phyloP scores from a whole-genome alignment of 2,888 invertebrate genomes.

The Ectobius pallidus region DNA sequence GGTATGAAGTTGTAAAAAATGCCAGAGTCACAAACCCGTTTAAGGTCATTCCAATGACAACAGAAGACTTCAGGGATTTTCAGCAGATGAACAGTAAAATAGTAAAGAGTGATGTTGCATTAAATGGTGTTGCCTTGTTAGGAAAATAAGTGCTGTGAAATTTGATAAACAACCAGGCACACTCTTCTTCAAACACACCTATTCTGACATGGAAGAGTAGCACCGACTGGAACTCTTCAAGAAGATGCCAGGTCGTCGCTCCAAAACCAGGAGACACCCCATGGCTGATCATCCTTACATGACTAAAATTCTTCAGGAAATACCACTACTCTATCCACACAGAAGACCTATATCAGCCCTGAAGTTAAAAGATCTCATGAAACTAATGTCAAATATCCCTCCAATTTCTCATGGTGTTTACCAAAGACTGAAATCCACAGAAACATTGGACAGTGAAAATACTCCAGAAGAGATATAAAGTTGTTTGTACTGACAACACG shows the following conservation, averaged over 20 bases:
- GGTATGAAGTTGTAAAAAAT: slow-evolving; percentile 2
- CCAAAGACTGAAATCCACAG: slow-evolving; percentile 8
- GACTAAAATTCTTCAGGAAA: slow-evolving; percentile 11
- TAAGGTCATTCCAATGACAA: slow-evolving; percentile 12
- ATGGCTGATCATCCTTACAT: neutral
- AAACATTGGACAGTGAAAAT: slow-evolving; percentile 2
- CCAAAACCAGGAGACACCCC: neutral
- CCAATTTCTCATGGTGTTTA: slow-evolving; percentile 14
- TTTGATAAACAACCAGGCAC: slow-evolving; percentile 18
- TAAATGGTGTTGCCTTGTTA: slow-evolving; percentile 11
- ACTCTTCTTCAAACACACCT: slow-evolving; percentile 15
- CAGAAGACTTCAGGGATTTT: neutral
- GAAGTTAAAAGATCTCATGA: neutral
- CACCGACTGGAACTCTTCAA: neutral
- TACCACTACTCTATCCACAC: neutral
- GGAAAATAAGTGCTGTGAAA: slow-evolving; percentile 19
- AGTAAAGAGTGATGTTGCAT: slow-evolving; percentile 19
- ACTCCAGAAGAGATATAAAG: too few relatives aligned
- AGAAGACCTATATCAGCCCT: slow-evolving; percentile 7
- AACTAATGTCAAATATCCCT: slow-evolving; percentile 11
- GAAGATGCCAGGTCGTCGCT: neutral
- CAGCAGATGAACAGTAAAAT: slow-evolving; percentile 14
- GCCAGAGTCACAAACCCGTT: neutral
- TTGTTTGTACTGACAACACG: too few relatives aligned
- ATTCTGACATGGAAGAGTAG: slow-evolving; percentile 11